These are phyloP conservation scores for Heliconius hermathena DNA, from an alignment of 1,140 invertebrate genomes.

Conservation along the genomic window DNA sequence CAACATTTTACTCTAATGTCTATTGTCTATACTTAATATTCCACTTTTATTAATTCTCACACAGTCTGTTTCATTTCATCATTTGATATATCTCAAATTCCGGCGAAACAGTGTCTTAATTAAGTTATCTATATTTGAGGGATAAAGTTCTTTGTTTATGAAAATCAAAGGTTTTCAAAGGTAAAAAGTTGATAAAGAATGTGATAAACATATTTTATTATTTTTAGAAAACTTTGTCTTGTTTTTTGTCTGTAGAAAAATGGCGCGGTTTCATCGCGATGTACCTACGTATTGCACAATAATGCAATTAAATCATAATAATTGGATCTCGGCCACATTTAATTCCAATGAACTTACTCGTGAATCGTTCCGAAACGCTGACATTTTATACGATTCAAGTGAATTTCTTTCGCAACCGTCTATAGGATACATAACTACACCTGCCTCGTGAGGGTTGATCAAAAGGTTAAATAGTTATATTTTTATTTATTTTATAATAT, in stretches of 20 bases:
- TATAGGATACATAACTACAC: constrained; percentile 14
- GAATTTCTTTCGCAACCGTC: constrained; percentile 29
- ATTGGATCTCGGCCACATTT: neutral
- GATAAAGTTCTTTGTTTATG: too few relatives aligned
- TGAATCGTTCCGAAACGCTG: constrained; percentile 25
- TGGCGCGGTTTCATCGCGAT: neutral
- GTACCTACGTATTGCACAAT: neutral
- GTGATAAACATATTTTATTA: too few relatives aligned
- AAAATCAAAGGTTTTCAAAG: too few relatives aligned
- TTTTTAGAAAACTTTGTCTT: too few relatives aligned
- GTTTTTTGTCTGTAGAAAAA: neutral
- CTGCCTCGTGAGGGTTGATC: constrained; percentile 21
- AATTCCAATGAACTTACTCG: constrained; percentile 21
- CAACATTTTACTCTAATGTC: too few relatives aligned
- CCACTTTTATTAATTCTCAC: too few relatives aligned
- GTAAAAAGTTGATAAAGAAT: too few relatives aligned
- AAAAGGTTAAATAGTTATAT: neutral
- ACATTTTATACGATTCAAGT: constrained; percentile 20
- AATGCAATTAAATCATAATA: constrained; percentile 14
- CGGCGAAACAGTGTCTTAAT: too few relatives aligned
- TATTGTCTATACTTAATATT: too few relatives aligned
- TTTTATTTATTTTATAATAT: neutral
- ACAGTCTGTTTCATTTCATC: too few relatives aligned
- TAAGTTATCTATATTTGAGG: too few relatives aligned
- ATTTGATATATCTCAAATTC: too few relatives aligned